Percentiles rank a stretch among this genome's conserved stretches.
Conservation (phyloP, 2,113 vertebrate species). For the Colossoma macropomum region DNA sequence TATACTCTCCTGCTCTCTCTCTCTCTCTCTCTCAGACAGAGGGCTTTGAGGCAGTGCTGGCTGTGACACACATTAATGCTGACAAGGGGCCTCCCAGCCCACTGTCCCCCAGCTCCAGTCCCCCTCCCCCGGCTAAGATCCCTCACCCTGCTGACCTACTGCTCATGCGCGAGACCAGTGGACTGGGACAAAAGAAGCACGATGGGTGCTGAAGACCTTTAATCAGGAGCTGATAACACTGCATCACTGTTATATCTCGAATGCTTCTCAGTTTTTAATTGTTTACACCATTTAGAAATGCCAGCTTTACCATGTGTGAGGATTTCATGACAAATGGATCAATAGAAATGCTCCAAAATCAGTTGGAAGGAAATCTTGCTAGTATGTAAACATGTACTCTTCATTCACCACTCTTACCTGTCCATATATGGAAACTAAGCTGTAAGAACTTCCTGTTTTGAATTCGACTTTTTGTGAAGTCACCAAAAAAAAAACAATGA, state of each 20-base stretch:
- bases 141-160: constrained; percentile 46
- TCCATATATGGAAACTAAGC: too few species aligned
- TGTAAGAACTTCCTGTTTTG: too few species aligned
- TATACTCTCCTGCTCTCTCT: constrained; percentile 23
- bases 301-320: too few species aligned
- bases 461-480: too few species aligned
- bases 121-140: constrained; percentile 47
- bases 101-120: constrained; percentile 54
- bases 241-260: background rate
- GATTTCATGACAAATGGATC: too few species aligned
- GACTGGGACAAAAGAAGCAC: constrained; percentile 3
- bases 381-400: too few species aligned
- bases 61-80: constrained; percentile 70
- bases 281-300: background rate
- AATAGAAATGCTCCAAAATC: too few species aligned
- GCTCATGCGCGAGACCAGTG: background rate
- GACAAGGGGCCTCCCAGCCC: constrained; percentile 67
- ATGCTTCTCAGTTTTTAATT: too few species aligned
- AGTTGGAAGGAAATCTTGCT: too few species aligned
- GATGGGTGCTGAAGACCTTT: constrained; percentile 1
- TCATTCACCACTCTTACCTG: too few species aligned
- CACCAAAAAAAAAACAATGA: too few species aligned
- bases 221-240: background rate
- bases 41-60: constrained; percentile 18
- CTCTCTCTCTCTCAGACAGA: constrained; percentile 27